Conservation (phyloP, 2,888 invertebrate species). For the Callinectes sapidus region DNA sequence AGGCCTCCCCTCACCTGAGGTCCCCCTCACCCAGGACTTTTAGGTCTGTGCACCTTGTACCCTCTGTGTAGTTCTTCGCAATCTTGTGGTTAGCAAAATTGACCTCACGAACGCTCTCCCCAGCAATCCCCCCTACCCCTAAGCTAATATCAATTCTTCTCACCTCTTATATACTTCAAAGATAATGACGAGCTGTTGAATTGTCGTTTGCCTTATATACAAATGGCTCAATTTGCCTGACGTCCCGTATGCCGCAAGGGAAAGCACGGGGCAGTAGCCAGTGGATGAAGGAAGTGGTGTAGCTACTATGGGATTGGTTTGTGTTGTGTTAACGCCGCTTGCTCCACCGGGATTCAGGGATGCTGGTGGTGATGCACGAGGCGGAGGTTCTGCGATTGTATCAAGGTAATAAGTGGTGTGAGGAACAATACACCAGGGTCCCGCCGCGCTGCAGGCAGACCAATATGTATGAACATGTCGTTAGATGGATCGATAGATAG, state of each 20-base stretch:
- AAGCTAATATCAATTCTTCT: not conserved
- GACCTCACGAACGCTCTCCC: not conserved
- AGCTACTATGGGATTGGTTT: not conserved
- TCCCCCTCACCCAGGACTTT: no score
- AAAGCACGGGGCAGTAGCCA: not conserved
- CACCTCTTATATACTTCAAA: not conserved
- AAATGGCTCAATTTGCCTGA: not conserved
- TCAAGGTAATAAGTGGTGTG: not conserved
- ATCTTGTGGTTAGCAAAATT: constrained; percentile 19
- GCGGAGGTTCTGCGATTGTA: not conserved
- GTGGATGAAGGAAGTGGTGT: not conserved
- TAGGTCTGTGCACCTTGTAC: not conserved
- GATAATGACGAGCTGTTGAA: not conserved
- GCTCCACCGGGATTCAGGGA: not conserved
- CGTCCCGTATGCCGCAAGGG: not conserved
- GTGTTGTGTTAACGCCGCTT: not conserved
- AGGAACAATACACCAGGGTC: not conserved
- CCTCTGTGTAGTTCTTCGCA: not conserved
- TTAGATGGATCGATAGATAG: constrained; percentile 5
- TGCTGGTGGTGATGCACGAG: not conserved
- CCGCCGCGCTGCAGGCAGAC: not conserved
- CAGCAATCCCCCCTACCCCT: not conserved
- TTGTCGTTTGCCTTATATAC: constrained; percentile 19
- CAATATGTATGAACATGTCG: not conserved
- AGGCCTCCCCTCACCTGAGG: not conserved